A percentile compares a stretch with the other conserved stretches of the same genome.
These are phyloP conservation scores for Pseudopleuronectes americanus DNA, from an alignment of 2,797 vertebrate species.

Conservation along the genomic window DNA sequence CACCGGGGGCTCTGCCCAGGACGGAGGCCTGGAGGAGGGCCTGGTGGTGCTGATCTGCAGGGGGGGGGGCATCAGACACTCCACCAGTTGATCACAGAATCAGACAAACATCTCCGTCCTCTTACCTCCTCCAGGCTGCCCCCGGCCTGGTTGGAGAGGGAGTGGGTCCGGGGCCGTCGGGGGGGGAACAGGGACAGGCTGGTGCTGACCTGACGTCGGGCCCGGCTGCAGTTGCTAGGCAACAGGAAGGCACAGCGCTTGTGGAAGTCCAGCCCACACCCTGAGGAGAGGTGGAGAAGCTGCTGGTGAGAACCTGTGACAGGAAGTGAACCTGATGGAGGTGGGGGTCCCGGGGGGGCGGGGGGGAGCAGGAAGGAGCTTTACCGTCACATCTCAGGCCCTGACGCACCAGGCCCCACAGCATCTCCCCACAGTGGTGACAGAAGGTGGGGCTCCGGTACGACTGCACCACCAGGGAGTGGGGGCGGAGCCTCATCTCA, in stretches of 20 bases:
- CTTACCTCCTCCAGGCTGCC: constrained; percentile 83
- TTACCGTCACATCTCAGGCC: constrained; percentile 84
- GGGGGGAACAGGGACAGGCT: constrained; percentile 83
- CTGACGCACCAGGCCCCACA: constrained; percentile 84
- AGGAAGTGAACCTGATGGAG: too few species aligned
- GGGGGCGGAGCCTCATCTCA: constrained; percentile 76
- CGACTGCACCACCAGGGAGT: constrained; percentile 82
- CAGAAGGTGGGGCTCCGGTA: constrained; percentile 86
- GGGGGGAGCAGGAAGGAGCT: fast-evolving
- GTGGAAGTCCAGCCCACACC: constrained; percentile 92
- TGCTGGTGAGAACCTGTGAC: too few species aligned
- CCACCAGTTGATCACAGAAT: neutral
- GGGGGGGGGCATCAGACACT: neutral
- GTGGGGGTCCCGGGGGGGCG: too few species aligned
- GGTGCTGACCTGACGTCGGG: constrained; percentile 83
- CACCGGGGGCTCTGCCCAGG: constrained; percentile 74
- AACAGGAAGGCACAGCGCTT: constrained; percentile 90
- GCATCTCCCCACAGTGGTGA: constrained; percentile 85
- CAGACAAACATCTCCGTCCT: neutral
- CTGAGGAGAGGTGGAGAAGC: constrained; percentile 60
- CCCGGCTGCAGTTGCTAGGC: constrained; percentile 87
- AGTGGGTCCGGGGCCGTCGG: constrained; percentile 54
- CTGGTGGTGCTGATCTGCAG: constrained; percentile 82
- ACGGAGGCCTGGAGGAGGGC: constrained; percentile 70
- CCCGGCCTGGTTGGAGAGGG: constrained; percentile 76